Evolutionary conservation across 37 sponge, comb jelly and placozoan genomes (phyloP), one percentile per base, ranked within the genome.

Genomic region (Haliclona indistincta): DNA sequence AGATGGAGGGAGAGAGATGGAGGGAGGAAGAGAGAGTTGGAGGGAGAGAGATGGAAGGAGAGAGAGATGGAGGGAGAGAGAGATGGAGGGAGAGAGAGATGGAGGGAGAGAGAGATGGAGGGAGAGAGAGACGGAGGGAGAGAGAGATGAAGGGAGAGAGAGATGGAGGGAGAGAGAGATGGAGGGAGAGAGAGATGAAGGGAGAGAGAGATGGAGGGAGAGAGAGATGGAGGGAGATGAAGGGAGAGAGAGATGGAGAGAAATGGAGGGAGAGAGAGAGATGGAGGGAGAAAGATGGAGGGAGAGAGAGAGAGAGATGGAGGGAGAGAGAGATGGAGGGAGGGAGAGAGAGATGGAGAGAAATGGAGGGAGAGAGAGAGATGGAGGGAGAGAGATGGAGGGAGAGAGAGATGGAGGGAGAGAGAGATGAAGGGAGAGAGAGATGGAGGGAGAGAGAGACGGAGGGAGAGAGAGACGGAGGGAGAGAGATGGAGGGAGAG

Each of bases 221-320:
- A 58, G 60, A 20, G 60, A 20, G 60, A 58, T 6, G 28, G 26
- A 58, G 26, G n/a, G 60, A 58, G 26, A 58, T 20, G n/a, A 26
- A 58, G 60, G n/a, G 60, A 58, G 60, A 58, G 26, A 58, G 60
- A 58, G 60, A 58, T n/a, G n/a, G 26, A n/a, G 60, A 58, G 26
- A 58, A 26, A 58, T 26, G n/a, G 60, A 58, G 26, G n/a, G 60
- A 58, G 26, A 58, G 60, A 58, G 26, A 58, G 60, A 58, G 67
- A 66, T 20, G 28, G 67, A 66, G 29, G 29, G 67, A 39, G 10
- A 66, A 7, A 66, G 39, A 39, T 6, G 29, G 63, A 22, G 63
- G 26, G 40, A 37, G n/a, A 28, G 40, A 37, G 33, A 56, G 56
- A 25, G 35, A 35, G n/a, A n/a, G n/a, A n/a, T 23, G 25, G 64